Percentiles rank a stretch among this genome's conserved stretches.
Evolutionary conservation across 2,888 invertebrate species (phyloP).

Genomic region (Andrena minutula): DNA sequence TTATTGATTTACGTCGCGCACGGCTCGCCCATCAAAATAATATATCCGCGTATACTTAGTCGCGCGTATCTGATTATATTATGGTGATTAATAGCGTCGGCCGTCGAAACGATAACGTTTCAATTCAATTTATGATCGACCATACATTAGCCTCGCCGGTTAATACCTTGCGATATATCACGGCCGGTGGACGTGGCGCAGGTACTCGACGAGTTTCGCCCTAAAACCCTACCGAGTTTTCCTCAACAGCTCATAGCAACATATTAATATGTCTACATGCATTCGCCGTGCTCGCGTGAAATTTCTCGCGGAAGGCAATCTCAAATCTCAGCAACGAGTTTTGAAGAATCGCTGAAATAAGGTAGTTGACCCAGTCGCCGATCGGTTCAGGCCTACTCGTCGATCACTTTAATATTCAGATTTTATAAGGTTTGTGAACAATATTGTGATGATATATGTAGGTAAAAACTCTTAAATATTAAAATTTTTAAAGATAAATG

Average conservation of each 20-base stretch:
- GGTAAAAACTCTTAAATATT: too few relatives aligned
- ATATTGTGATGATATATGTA: too few relatives aligned
- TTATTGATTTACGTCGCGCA: slow-evolving; percentile 44
- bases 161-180: slow-evolving; percentile 52
- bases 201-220: slow-evolving; percentile 23
- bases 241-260: background rate
- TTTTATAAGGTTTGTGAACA: too few relatives aligned
- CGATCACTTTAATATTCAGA: too few relatives aligned
- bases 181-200: background rate
- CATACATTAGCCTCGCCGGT: slow-evolving; percentile 46
- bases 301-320: background rate
- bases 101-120: slow-evolving; percentile 63
- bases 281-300: background rate
- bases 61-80: slow-evolving; percentile 58
- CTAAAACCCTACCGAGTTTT: slow-evolving; percentile 1
- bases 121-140: slow-evolving; percentile 64
- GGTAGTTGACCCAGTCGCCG: too few relatives aligned
- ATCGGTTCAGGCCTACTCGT: too few relatives aligned
- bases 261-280: too few relatives aligned
- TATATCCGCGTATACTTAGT: slow-evolving; percentile 48
- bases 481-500: too few relatives aligned
- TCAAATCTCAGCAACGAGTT: background rate
- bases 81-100: slow-evolving; percentile 53
- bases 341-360: background rate
- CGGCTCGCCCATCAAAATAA: slow-evolving; percentile 43